Evolutionary conservation across 2,797 vertebrate genomes (phyloP).

Genomic region (Spinus olivaceus): DNA sequence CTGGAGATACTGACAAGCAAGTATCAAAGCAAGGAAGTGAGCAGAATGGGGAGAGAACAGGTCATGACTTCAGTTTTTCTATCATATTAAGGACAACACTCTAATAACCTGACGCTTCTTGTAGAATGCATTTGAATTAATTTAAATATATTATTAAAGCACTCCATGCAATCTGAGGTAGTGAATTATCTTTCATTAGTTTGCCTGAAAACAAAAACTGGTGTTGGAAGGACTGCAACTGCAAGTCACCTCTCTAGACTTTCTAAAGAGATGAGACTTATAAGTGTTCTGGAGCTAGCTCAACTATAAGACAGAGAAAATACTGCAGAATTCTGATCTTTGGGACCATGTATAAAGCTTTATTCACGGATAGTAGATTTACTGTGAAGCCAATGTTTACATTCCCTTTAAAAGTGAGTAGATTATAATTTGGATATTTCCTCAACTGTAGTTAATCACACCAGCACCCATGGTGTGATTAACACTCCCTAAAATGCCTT

Average conservation of each 20-base stretch:
- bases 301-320: not conserved
- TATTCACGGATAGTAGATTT: not conserved
- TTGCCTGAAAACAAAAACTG: not conserved
- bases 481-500: not conserved
- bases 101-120: not conserved
- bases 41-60: not conserved
- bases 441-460: not conserved
- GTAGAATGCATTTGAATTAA: not conserved
- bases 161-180: not conserved
- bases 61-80: not conserved
- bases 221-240: not conserved
- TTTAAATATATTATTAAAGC: not conserved
- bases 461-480: not conserved
- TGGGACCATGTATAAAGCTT: fast-evolving
- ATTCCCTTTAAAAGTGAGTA: not conserved
- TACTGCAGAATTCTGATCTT: not conserved
- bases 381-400: not conserved
- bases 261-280: not conserved
- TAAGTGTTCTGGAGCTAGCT: not conserved
- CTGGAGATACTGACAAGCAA: not conserved
- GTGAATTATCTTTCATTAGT: not conserved
- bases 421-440: not conserved
- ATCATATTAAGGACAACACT: not conserved
- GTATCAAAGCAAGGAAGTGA: not conserved
- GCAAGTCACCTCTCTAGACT: not conserved